Evolutionary conservation across 1,140 invertebrate species (phyloP), one percentile per base, ranked within the genome.

Genomic region (Ceratitis capitata): DNA sequence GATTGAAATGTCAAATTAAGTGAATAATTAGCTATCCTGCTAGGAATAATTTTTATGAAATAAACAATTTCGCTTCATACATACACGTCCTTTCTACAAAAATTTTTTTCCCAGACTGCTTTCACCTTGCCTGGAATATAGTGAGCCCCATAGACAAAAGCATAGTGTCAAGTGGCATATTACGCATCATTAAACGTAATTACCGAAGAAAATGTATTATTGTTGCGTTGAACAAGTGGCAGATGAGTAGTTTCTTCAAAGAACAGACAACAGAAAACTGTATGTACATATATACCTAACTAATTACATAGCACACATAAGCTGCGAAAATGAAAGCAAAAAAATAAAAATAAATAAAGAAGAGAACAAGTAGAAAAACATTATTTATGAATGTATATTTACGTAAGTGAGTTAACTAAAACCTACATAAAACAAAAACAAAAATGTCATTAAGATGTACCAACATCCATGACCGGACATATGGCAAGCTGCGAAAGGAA

Each of bases 121-220:
- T 2, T 26, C 4, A 82, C 35, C 49, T 47, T 29, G 42, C 47
- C 7, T 49, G 78, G 23, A n/a, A 42, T 26, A 45, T 82, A 29
- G 78, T 82, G n/a, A 6, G 14, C 32, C n/a, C n/a, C n/a, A n/a
- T n/a, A n/a, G n/a, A n/a, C n/a, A n/a, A n/a, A n/a, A n/a, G 45
- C 19, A 47, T 1, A 12, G 47, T 19, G 9, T 82, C 12, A 83
- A 83, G 42, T 85, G 39, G 58, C 84, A 69, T 69, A 74, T 69
- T 85, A 85, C 29, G 84, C 35, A 85, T 85, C 84, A 85, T 69
- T 85, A 85, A 74, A 29, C 84, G 39, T 85, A 85, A 85, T 85
- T 85, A 85, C 58, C 58, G 51, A 12, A 5, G 23, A 42, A 32
- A 69, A n/a, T n/a, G n/a, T n/a, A n/a, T n/a, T 69, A 69, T 69